These are phyloP conservation scores for Drosophila truncata DNA, from an alignment of 1,140 invertebrate species.

Conservation along the genomic window DNA sequence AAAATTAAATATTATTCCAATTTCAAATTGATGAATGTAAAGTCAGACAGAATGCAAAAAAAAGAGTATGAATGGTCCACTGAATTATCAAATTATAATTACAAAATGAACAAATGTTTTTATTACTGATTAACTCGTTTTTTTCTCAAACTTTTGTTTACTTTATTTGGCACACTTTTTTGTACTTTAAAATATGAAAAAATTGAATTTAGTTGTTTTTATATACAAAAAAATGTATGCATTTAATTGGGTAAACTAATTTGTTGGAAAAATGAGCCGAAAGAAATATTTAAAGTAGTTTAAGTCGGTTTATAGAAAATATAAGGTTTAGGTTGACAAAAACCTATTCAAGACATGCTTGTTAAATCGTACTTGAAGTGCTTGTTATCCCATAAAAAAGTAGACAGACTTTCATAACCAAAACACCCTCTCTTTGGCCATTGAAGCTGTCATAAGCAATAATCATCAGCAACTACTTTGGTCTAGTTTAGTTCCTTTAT, in stretches of 20 bases:
- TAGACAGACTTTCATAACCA: not conserved
- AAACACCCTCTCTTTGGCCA: not conserved
- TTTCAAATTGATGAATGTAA: not conserved
- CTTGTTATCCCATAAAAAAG: not conserved
- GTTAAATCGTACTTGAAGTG: not conserved
- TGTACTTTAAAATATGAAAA: not conserved
- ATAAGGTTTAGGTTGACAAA: not conserved
- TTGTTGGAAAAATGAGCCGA: not conserved
- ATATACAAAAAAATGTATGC: not conserved
- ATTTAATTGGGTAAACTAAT: not conserved
- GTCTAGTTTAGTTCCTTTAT: slow-evolving; percentile 12
- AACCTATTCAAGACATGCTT: not conserved
- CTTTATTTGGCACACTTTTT: not conserved
- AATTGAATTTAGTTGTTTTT: not conserved
- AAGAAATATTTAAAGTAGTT: too few species aligned
- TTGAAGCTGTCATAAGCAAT: slow-evolving; percentile 19
- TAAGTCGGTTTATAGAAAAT: not conserved
- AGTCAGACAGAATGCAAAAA: not conserved
- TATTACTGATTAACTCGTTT: not conserved
- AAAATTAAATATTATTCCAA: not conserved
- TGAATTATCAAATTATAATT: slow-evolving; percentile 18
- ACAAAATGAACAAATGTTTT: slow-evolving; percentile 7
- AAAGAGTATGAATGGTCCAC: not conserved
- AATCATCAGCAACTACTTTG: slow-evolving; percentile 30
- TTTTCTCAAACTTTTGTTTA: not conserved